Evolutionary conservation across 2,113 vertebrate genomes (phyloP).

Genomic region (Notothenia coriiceps): DNA sequence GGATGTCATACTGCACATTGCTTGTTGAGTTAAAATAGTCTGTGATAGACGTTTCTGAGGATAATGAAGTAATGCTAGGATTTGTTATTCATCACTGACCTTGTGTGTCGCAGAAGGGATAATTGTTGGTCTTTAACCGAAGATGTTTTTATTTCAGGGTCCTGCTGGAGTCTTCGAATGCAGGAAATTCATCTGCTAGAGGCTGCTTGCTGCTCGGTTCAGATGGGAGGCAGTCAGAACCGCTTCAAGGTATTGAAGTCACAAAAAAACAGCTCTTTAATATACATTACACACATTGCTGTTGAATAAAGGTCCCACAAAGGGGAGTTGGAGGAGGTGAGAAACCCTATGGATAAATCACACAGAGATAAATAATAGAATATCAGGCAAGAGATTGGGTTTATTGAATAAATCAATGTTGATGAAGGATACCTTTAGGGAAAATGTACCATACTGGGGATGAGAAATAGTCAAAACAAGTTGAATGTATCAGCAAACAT

Average conservation of each 20-base stretch:
- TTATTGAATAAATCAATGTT: conserved; percentile 50
- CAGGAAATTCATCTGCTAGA: conserved; percentile 6
- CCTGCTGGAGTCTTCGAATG: not conserved
- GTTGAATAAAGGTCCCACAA: not conserved
- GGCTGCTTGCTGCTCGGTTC: conserved; percentile 7
- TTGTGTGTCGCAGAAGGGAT: not conserved
- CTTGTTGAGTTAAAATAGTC: not conserved
- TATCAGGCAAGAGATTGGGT: conserved; percentile 9
- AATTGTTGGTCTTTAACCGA: conserved; percentile 1
- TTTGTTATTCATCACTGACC: conserved; percentile 18
- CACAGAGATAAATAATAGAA: conserved; percentile 39
- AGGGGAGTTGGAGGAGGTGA: conserved; percentile 21
- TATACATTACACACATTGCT: conserved; percentile 4
- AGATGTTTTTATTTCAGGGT: not conserved
- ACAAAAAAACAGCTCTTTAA: conserved; percentile 9
- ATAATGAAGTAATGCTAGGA: conserved; percentile 24
- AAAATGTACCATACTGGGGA: not conserved
- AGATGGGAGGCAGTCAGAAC: conserved; percentile 16
- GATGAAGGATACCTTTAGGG: not conserved
- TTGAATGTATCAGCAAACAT: not conserved
- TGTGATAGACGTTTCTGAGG: conserved; percentile 21
- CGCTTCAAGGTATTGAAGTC: not conserved
- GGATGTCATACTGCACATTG: not conserved
- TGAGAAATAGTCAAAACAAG: not conserved
- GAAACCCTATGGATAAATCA: conserved; percentile 30